These are phyloP conservation scores for Taenaris catops DNA, from an alignment of 2,888 invertebrate genomes.

Conservation along the genomic window DNA sequence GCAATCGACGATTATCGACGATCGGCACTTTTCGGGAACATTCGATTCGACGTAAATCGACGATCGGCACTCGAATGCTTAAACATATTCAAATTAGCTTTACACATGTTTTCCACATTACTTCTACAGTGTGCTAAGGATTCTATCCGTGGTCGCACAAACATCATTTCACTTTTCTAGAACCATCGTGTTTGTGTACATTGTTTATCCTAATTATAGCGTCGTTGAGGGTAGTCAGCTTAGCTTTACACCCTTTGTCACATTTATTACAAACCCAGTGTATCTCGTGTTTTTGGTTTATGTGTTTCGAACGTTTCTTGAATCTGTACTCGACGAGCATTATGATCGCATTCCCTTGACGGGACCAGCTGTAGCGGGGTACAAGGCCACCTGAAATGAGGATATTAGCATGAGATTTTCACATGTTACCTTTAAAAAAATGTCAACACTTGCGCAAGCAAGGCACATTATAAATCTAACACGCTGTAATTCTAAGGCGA, in stretches of 20 bases:
- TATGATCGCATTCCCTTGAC: slow-evolving; percentile 66
- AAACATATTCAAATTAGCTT: too few relatives aligned
- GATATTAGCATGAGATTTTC: background rate
- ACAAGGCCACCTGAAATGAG: slow-evolving; percentile 30
- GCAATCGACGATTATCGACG: too few relatives aligned
- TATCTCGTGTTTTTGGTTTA: slow-evolving; percentile 55
- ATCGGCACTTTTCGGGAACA: too few relatives aligned
- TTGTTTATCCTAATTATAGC: slow-evolving; percentile 60
- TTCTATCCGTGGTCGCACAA: background rate
- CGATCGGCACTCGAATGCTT: too few relatives aligned
- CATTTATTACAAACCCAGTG: slow-evolving; percentile 71
- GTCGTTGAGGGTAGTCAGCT: slow-evolving; percentile 58
- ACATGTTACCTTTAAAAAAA: background rate
- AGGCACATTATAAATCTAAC: too few relatives aligned
- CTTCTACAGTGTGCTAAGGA: too few relatives aligned
- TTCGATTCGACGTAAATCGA: too few relatives aligned
- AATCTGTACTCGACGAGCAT: slow-evolving; percentile 63
- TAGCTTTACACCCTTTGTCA: slow-evolving; percentile 67
- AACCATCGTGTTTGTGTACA: slow-evolving; percentile 51
- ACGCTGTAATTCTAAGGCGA: too few relatives aligned
- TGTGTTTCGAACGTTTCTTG: slow-evolving; percentile 59
- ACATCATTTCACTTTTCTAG: slow-evolving; percentile 36
- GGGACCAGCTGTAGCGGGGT: slow-evolving; percentile 64
- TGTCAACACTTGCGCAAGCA: too few relatives aligned
- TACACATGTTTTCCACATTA: too few relatives aligned